Percentiles rank a stretch among this genome's conserved stretches.
These are phyloP conservation scores for Vultur gryphus DNA, from an alignment of 2,797 vertebrate species.

Conservation along the genomic window DNA sequence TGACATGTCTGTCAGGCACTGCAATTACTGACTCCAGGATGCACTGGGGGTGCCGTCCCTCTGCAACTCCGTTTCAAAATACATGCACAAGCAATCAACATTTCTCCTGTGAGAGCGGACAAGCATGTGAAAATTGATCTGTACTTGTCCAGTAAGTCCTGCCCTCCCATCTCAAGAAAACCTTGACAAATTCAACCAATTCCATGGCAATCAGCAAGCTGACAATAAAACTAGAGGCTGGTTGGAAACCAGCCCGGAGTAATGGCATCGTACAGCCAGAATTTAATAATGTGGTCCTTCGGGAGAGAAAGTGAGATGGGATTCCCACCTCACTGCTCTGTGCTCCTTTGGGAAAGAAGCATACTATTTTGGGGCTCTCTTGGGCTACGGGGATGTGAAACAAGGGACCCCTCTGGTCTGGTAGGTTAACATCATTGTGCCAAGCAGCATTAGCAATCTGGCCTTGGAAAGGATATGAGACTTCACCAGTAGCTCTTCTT, in stretches of 20 bases:
- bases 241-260: not conserved
- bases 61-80: not conserved
- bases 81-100: not conserved
- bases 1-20: not conserved
- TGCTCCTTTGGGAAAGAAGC: not conserved
- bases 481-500: not conserved
- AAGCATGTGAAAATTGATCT: not conserved
- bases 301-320: not conserved
- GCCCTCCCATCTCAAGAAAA: not conserved
- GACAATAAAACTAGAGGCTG: not conserved
- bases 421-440: not conserved
- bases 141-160: not conserved
- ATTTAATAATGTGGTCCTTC: not conserved
- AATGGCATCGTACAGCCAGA: not conserved
- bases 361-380: not conserved
- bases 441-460: not conserved
- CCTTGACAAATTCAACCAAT: not conserved
- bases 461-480: not conserved
- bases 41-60: not conserved
- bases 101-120: not conserved
- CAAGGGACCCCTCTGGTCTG: not conserved
- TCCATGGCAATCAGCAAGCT: not conserved
- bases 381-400: not conserved
- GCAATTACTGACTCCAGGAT: not conserved
- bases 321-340: not conserved